These are phyloP conservation scores for Parazoanthus darwini DNA, from an alignment of 92 coral and sea anemone genomes.

Conservation along the genomic window DNA sequence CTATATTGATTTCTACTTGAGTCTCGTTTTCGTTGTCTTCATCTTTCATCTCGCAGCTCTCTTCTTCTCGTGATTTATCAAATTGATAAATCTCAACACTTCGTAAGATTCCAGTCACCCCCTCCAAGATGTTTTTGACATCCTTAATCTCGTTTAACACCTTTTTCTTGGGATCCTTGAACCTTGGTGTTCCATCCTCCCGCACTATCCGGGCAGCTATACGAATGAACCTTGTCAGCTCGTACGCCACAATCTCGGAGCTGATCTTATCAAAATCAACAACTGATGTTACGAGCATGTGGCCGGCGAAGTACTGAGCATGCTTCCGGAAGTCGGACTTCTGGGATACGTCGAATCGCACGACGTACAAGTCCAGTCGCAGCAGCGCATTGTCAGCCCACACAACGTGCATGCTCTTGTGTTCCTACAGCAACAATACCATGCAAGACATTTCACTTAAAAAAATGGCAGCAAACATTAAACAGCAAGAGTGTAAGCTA, in stretches of 20 bases:
- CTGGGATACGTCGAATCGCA: slow-evolving; percentile 8
- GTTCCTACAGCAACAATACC: background rate
- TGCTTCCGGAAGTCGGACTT: slow-evolving; percentile 12
- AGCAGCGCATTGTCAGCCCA: slow-evolving; percentile 31
- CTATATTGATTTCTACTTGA: no score
- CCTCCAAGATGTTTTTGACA: background rate
- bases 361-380: slow-evolving; percentile 6
- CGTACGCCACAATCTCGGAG: slow-evolving; percentile 16
- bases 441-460: no score
- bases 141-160: slow-evolving; percentile 11
- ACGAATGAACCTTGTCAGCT: slow-evolving; percentile 20
- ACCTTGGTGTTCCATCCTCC: slow-evolving; percentile 11
- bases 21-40: background rate
- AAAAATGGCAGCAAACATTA: no score
- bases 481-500: no score
- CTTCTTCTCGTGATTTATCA: background rate
- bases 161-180: slow-evolving; percentile 1
- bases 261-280: slow-evolving; percentile 11
- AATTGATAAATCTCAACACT: background rate
- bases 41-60: background rate
- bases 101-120: slow-evolving; percentile 2
- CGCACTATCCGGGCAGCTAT: background rate
- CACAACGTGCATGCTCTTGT: slow-evolving; percentile 34
- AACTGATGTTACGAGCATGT: slow-evolving; percentile 9
- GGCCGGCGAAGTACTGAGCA: slow-evolving; percentile 31